Evolutionary conservation across 2,888 invertebrate genomes (phyloP), one percentile per base, ranked within the genome.

Genomic region (Panopea generosa): DNA sequence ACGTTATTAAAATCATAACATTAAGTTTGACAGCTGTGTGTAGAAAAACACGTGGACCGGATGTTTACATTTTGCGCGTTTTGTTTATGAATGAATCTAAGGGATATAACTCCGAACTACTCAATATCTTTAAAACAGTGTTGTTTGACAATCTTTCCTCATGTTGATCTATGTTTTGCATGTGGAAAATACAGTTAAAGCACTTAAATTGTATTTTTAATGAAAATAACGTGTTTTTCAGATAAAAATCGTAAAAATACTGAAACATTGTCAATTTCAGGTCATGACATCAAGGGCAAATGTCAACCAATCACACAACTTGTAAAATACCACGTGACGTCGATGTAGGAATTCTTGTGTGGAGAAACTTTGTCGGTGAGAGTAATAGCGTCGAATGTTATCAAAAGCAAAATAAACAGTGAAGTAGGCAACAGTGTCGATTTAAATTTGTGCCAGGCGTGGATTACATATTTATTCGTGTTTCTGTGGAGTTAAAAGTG

Each of bases 31-130:
- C 77, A 70, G 56, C 56, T 73, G 62, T 59, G 22, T 59, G 40
- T 18, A 40, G 45, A 50, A 59, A 79, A 79, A 55, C 83, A 81
- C 83, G 83, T 84, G 83, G 57, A 77, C 78, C 81, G 83, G 83
- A 84, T 84, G 83, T 84, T 84, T 84, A 84, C 83, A 77, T 75
- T 68, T 71, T 57, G 61, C 29, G 50, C 67, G 68, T 63, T 66
- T 70, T 81, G 70, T 70, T 77, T 77, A 74, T 77, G 80, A 81
- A 81, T 81, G 77, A 68, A 65, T 20, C 26, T 7, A 81, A 71
- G 81, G 81, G 81, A 67, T 18, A 50, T 43, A 55, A 81, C 73
- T 81, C 81, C 70, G 4, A 33, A 33, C 33, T 33, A 33, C 33
- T 11, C 4, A 33, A 33, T 33, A 7, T 33, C 33, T 33, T 33